Evolutionary conservation across 2,113 vertebrate genomes (phyloP), one percentile per base, ranked within the genome.

Genomic region (Amphiprion percula): DNA sequence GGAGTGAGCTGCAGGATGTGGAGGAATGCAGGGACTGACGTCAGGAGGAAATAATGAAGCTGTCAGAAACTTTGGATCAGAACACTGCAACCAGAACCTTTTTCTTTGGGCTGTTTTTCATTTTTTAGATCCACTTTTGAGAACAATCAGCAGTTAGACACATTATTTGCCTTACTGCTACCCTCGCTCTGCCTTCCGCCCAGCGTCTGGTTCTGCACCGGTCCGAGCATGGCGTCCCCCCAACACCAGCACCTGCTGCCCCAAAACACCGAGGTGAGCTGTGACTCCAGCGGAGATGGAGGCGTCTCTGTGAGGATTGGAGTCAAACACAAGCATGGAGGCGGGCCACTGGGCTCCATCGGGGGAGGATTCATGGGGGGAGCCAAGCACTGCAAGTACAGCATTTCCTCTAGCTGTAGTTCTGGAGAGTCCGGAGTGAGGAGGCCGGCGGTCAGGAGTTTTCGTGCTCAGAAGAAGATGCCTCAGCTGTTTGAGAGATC

Each of bases 401-500:
- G 97, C 93, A 96, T 98, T 90, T 98, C 97, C 4, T 97, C 97
- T 83, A 98, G 97, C 92, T 97, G 97, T 72, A 96, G 97, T 91
- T 98, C 96, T 0, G 97, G 96, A 15, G 97, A 98, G 86, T 96
- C 96, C 0, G 95, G 93, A 53, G 94, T 90, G 16, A 83, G 91
- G 58, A 95, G 95, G 68, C 91, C 95, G 1, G 82, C 80, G 23
- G 91, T 88, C 14, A 93, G 90, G 77, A 88, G 91, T 30, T 92
- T 94, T 70, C 94, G 95, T 37, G 77, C 93, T 12, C 92, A 95
- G 52, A 95, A 81, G 81, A 95, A 94, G 83, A 95, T 98, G 90
- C 97, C 97, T 14, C 97, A 97, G 94, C 96, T 99, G 50, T 99
- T 99, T 55, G 97, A 99, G 90, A 94, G 97, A 86, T 97, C 97